Base-by-base conservation (phyloP, 2,888 invertebrate species). In the Muscina levida region DNA sequence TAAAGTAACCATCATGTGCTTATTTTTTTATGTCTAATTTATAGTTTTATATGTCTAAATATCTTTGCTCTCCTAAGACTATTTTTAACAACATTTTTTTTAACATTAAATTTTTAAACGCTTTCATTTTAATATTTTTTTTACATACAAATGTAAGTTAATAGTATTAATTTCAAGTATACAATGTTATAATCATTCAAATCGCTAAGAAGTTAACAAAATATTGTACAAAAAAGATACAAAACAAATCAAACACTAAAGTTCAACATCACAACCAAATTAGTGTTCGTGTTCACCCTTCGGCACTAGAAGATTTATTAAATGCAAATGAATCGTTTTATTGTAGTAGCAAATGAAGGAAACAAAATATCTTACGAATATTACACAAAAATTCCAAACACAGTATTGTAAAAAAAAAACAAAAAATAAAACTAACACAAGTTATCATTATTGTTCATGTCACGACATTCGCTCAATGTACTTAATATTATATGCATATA, bases 11-110 rank as follows among this genome's bases (percentile, higher is more conserved):
- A n/a, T n/a, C n/a, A n/a, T n/a, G n/a, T n/a, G n/a, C n/a, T n/a
- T n/a, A n/a, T n/a, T n/a, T n/a, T n/a, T n/a, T n/a, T n/a, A n/a
- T n/a, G n/a, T n/a, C n/a, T n/a, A n/a, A n/a, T n/a, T n/a, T n/a
- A n/a, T n/a, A n/a, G n/a, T n/a, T n/a, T n/a, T n/a, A n/a, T n/a
- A n/a, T n/a, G n/a, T n/a, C n/a, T n/a, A n/a, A n/a, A n/a, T n/a
- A n/a, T n/a, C n/a, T n/a, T n/a, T n/a, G n/a, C n/a, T n/a, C n/a
- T 53, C 24, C 19, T 13, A 62, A 62, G 62, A 62, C 62, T 62
- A 42, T 62, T 42, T 51, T 42, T 42, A 42, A 37, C 59, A 39
- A 31, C 15, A 31, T 57, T 59, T 59, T 59, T 62, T 13, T 57
- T 62, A 59, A 59, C 39, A 22, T 62, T 42, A 19, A 4, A 31